Evolutionary conservation across 2,113 vertebrate genomes (phyloP), one percentile per base, ranked within the genome.

Genomic region (Callopanchax toddi): DNA sequence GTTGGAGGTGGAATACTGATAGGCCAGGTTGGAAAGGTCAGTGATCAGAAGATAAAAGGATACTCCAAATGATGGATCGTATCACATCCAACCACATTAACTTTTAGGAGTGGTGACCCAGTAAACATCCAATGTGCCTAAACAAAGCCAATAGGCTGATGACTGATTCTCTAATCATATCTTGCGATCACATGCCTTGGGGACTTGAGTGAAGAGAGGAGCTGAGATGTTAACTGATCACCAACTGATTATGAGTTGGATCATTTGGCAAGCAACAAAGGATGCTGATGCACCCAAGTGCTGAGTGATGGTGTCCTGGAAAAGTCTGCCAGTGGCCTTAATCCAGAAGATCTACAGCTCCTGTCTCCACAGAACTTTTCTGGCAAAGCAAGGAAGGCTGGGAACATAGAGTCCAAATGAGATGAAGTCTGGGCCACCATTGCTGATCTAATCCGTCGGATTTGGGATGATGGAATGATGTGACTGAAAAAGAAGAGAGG

Each of bases 61-160:
- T 49, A 25, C 13, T 20, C 65, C 11, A 43, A 25, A 59, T 50
- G 16, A 18, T 12, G 32, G 32, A 13, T 16, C 6, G 6, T 34
- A n/a, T 17, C 15, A 13, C 15, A 52, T 6, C 46, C 25, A 51
- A 12, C 21, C 45, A 15, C 52, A 11, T 21, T 37, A 65, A n/a
- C 23, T 22, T 22, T 58, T 43, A 55, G 22, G 40, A 58, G 56
- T 65, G 49, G 56, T 53, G 55, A 65, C 23, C 6, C 5, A 57
- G 11, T 22, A 59, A 15, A 34, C 16, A 49, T 26, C 50, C 18
- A 23, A n/a, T 18, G 57, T 3, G 45, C 13, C n/a, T 34, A 16
- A 34, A 55, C 36, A 15, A 18, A 53, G 63, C 22, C 55, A 26
- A 0, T 40, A 42, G 40, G 40, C 7, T 42, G 40, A 40, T 40